phyloP scores from a whole-genome alignment of 2,888 invertebrate genomes.

The Notodonta ziczac region DNA sequence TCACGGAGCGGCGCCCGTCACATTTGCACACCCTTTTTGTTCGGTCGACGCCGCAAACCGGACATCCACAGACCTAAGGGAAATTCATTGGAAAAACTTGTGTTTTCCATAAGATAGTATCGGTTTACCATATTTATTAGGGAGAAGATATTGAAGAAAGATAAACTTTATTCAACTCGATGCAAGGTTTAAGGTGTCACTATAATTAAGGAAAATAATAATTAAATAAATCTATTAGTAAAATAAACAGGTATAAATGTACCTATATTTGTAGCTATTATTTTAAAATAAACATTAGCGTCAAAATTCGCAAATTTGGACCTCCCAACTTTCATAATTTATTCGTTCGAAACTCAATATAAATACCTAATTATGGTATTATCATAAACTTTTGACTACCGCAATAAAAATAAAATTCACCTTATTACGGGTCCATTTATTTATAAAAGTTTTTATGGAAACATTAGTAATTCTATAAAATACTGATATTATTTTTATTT shows the following conservation, averaged over 20 bases:
- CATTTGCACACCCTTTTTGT: slow-evolving; percentile 38
- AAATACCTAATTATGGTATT: background rate
- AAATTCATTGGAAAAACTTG: background rate
- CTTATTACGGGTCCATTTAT: slow-evolving; percentile 8
- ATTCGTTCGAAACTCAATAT: background rate
- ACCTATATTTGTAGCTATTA: too few relatives aligned
- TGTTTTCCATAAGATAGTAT: background rate
- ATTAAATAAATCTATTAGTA: too few relatives aligned
- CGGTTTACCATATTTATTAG: background rate
- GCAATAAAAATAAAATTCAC: slow-evolving; percentile 1
- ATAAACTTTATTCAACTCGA: background rate
- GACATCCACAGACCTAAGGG: slow-evolving; percentile 12
- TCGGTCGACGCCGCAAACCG: slow-evolving; percentile 24
- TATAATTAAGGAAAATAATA: too few relatives aligned
- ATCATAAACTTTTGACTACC: background rate
- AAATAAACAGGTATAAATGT: too few relatives aligned
- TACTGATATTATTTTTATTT: too few relatives aligned
- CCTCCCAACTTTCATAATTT: background rate
- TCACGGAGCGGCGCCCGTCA: slow-evolving; percentile 25
- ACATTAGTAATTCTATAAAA: too few relatives aligned
- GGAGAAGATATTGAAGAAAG: background rate
- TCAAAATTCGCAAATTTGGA: slow-evolving; percentile 12
- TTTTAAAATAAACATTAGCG: slow-evolving; percentile 9
- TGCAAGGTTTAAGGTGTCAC: too few relatives aligned
- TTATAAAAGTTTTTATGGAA: too few relatives aligned